Evolutionary conservation across 2,888 invertebrate species (phyloP), one percentile per base, ranked within the genome.

Genomic region (Acleris holmiana): DNA sequence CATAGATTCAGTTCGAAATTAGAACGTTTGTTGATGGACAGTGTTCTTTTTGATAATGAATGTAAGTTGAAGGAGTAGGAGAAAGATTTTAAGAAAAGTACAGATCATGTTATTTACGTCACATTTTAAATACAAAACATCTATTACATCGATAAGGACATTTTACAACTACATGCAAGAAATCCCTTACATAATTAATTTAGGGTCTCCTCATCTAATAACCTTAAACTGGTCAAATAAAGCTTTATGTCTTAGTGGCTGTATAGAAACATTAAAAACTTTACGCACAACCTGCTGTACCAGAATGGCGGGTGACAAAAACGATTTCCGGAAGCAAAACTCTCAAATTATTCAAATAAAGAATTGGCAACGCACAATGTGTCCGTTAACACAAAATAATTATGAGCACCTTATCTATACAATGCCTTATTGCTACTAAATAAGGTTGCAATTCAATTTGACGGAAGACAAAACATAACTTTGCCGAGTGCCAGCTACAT

Each of bases 1-100:
- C 76, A 76, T 75, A 77, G 55, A 74, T 75, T 71, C 73, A 70
- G 72, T 68, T 72, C 61, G 70, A 69, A 71, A 74, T 72, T 61
- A 69, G 69, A 67, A 67, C 61, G 62, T 60, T 68, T 47, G 61
- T 57, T 23, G 25, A 18, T 23, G 17, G 25, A 44, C 44, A n/a
- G 44, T 17, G 44, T 44, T 44, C 5, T 44, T 47, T 10, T 13
- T 10, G 29, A 35, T 35, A 47, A 19, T 47, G 19, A 19, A 13
- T 2, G 3, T 35, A 13, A 10, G 35, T 4, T 3, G 4, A 35
- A 1, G 35, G 10, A 35, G 35, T 35, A n/a, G n/a, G n/a, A n/a
- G n/a, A n/a, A n/a, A n/a, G n/a, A n/a, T n/a, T n/a, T n/a, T n/a
- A n/a, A n/a, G n/a, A n/a, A n/a, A n/a, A n/a, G n/a, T n/a, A n/a